phyloP scores from a whole-genome alignment of 2,888 invertebrate genomes.

The Conus canariensis region DNA sequence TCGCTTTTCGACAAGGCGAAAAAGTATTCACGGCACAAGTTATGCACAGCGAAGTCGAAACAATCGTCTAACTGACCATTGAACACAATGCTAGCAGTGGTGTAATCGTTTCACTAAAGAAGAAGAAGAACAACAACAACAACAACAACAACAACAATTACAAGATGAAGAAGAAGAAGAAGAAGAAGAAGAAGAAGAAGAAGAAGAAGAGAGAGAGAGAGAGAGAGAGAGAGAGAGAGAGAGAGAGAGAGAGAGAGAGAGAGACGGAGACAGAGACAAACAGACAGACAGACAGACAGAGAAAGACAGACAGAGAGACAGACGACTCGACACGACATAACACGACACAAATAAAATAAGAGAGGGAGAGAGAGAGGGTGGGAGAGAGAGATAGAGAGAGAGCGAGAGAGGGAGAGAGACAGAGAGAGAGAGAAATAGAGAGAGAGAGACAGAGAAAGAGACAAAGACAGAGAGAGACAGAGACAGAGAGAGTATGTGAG shows the following conservation, averaged over 20 bases:
- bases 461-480: neutral
- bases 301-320: neutral
- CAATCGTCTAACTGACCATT: no score
- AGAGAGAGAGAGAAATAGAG: neutral
- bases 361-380: neutral
- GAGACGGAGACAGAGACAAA: neutral
- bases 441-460: neutral
- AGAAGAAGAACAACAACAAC: no score
- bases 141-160: no score
- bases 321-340: neutral
- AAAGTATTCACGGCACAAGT: no score
- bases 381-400: neutral
- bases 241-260: neutral
- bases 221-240: slow-evolving; percentile 1
- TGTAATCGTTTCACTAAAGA: no score
- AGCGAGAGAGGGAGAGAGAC: neutral
- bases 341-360: neutral
- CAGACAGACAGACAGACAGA: neutral
- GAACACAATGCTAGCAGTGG: no score
- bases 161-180: neutral
- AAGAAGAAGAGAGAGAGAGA: neutral
- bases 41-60: no score
- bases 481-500: neutral
- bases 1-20: no score
- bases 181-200: neutral